These are phyloP conservation scores for Hoplostethus atlanticus DNA, from an alignment of 2,797 vertebrate genomes.

Conservation along the genomic window DNA sequence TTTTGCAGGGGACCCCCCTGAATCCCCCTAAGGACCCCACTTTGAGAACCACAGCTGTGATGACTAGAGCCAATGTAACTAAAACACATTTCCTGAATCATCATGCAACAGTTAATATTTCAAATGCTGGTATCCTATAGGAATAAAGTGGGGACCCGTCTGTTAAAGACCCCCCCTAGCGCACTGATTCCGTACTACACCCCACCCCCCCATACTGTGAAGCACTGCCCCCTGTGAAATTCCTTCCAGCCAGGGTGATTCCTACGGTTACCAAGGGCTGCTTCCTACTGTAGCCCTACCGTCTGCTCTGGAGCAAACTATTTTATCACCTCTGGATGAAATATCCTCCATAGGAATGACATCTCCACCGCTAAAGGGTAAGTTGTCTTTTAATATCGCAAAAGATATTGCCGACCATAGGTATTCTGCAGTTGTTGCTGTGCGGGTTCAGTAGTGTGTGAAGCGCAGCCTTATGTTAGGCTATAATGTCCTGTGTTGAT, in stretches of 20 bases:
- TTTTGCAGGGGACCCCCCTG: no score
- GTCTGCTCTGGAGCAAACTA: conserved; percentile 53
- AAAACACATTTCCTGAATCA: neutral
- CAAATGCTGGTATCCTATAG: no score
- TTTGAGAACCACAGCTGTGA: no score
- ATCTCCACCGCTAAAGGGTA: conserved; percentile 70
- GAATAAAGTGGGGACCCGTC: neutral
- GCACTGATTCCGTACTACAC: conserved; percentile 49
- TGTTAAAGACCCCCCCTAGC: conserved; percentile 60
- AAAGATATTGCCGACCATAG: conserved; percentile 25
- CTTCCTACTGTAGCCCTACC: conserved; percentile 66
- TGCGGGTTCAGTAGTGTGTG: conserved; percentile 42
- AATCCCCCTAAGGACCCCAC: no score
- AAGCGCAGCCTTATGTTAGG: conserved; percentile 34
- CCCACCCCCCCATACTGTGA: conserved; percentile 15
- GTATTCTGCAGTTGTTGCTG: conserved; percentile 61
- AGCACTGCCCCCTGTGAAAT: conserved; percentile 81
- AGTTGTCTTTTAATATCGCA: conserved; percentile 48
- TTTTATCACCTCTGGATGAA: conserved; percentile 58
- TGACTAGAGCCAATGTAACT: neutral
- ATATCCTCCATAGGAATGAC: conserved; percentile 61
- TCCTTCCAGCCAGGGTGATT: conserved; percentile 78
- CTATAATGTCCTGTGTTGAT: conserved; percentile 38
- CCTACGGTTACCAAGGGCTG: conserved; percentile 71
- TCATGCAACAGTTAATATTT: conserved; percentile 2